Conservation (phyloP, 1,140 invertebrate genomes). For the Phocides pigmalion region DNA sequence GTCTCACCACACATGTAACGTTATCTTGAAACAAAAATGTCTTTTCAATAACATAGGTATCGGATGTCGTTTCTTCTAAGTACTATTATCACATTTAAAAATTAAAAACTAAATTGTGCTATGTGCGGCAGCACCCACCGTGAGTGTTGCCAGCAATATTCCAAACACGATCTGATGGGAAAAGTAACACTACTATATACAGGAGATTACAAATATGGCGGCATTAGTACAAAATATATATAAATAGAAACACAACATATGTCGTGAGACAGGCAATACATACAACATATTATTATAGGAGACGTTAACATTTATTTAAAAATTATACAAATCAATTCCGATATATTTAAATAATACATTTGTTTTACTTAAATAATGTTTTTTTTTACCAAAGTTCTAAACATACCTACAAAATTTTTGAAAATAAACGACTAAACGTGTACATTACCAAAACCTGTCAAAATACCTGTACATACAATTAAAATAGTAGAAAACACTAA, state of each 20-base stretch:
- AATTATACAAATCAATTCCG: conserved; percentile 13
- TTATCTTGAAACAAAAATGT: conserved; percentile 62
- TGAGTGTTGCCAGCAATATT: conserved; percentile 50
- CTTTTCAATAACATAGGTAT: conserved; percentile 53
- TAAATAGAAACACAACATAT: conserved; percentile 74
- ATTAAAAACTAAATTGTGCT: conserved; percentile 76
- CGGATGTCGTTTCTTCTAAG: conserved; percentile 59
- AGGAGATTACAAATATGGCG: conserved; percentile 56
- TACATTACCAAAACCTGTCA: conserved; percentile 40
- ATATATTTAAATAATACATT: conserved; percentile 5
- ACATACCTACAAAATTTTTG: too few relatives aligned
- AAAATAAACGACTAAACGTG: too few relatives aligned
- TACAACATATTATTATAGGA: not conserved
- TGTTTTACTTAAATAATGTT: conserved; percentile 10
- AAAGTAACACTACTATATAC: conserved; percentile 65
- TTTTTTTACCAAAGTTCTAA: conserved; percentile 9
- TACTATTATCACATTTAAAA: conserved; percentile 81
- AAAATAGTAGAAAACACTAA: conserved; percentile 38
- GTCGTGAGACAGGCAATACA: conserved; percentile 77
- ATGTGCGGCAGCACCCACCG: conserved; percentile 47
- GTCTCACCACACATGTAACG: conserved; percentile 84
- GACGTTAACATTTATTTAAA: conserved; percentile 12
- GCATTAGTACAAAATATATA: conserved; percentile 37
- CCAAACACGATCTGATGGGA: conserved; percentile 77
- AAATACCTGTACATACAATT: conserved; percentile 29